phyloP scores from a whole-genome alignment of 2,797 vertebrate genomes.

The Phoeniculus purpureus region DNA sequence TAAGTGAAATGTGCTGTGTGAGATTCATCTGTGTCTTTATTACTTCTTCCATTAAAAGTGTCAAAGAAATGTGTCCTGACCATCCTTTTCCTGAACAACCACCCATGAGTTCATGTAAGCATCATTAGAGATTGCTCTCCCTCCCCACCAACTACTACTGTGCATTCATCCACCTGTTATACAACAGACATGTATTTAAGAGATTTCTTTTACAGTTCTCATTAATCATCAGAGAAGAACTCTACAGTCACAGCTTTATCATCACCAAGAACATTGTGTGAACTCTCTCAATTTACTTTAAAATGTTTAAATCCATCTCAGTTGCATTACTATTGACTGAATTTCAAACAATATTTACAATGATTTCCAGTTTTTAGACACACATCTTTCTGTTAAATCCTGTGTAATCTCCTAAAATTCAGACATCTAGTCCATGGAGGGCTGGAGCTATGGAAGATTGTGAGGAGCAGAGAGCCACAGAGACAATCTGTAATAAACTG shows the following conservation, averaged over 20 bases:
- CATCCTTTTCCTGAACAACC: background rate
- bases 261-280: background rate
- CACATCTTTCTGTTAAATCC: background rate
- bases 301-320: background rate
- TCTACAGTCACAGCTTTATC: background rate
- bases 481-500: background rate
- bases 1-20: background rate
- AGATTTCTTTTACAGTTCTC: constrained; percentile 20
- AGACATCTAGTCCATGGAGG: background rate
- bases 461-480: background rate
- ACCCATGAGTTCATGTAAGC: background rate
- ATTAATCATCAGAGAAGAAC: constrained; percentile 12
- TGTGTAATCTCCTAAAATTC: background rate
- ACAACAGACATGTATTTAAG: background rate
- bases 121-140: background rate
- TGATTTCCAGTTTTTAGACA: background rate
- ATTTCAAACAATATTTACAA: background rate
- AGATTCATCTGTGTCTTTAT: background rate
- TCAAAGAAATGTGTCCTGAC: background rate
- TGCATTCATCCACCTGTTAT: background rate
- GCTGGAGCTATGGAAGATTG: background rate
- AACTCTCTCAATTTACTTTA: background rate
- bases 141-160: background rate
- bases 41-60: background rate
- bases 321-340: background rate